Evolutionary conservation across 1,140 invertebrate genomes (phyloP).

Genomic region (Temnothorax nylanderi): DNA sequence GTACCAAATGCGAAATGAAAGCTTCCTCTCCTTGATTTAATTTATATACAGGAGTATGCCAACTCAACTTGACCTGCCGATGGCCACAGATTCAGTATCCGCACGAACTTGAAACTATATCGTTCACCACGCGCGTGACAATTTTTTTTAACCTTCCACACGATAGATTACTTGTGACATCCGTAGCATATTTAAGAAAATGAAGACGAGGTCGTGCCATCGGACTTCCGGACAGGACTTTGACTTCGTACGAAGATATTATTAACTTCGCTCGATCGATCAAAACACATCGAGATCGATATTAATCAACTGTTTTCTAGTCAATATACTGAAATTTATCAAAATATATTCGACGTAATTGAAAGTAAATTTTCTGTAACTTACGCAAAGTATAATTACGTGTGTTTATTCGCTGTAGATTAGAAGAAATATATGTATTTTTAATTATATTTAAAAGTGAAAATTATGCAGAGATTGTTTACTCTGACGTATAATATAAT

Average conservation of each 20-base stretch:
- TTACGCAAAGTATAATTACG: background rate
- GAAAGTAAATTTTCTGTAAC: background rate
- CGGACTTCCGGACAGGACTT: constrained; percentile 47
- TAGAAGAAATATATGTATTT: background rate
- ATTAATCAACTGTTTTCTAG: background rate
- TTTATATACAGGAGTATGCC: constrained; percentile 52
- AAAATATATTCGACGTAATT: background rate
- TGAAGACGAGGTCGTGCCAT: constrained; percentile 1
- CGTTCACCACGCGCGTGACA: background rate
- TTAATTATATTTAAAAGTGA: background rate
- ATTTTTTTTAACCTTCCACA: constrained; percentile 33
- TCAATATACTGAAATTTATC: background rate
- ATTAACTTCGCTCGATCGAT: background rate
- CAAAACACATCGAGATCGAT: background rate
- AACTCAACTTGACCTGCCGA: constrained; percentile 41
- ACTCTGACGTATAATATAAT: too few relatives aligned
- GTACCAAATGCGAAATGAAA: constrained; percentile 47
- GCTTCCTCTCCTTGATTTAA: background rate
- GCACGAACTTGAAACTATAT: constrained; percentile 4
- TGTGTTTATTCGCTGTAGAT: background rate
- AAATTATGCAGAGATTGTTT: background rate
- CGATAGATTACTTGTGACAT: constrained; percentile 9
- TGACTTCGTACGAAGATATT: constrained; percentile 3
- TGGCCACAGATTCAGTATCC: background rate
- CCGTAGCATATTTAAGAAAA: constrained; percentile 30